Evolutionary conservation across 2,797 vertebrate genomes (phyloP).

Genomic region (Sebastes matsubarae): DNA sequence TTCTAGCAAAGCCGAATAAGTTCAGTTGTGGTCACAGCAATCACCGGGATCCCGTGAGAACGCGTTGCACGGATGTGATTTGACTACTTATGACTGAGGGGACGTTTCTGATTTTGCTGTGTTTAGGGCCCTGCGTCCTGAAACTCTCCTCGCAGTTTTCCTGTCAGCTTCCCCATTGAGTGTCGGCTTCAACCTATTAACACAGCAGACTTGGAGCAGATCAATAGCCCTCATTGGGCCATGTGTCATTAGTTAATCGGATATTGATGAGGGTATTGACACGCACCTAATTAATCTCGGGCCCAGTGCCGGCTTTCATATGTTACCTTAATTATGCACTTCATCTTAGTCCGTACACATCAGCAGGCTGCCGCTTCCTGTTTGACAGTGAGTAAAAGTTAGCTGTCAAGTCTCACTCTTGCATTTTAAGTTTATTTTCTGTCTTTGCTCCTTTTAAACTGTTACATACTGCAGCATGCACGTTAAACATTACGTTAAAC

Average conservation of each 20-base stretch:
- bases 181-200: conserved; percentile 96
- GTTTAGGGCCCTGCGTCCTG: conserved; percentile 30
- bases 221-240: conserved; percentile 98
- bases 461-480: background rate
- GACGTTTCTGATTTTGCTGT: conserved; percentile 39
- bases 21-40: conserved; percentile 75
- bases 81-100: conserved; percentile 52
- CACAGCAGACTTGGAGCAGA: conserved; percentile 90
- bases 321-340: conserved; percentile 99
- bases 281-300: conserved; percentile 98
- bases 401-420: conserved; percentile 76
- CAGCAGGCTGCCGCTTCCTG: conserved; percentile 77
- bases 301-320: conserved; percentile 92
- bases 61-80: conserved; percentile 52
- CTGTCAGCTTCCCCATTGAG: conserved; percentile 90
- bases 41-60: conserved; percentile 61
- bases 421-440: conserved; percentile 8
- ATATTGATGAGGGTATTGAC: conserved; percentile 99
- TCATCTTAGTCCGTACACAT: conserved; percentile 93
- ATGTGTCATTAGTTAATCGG: conserved; percentile 99
- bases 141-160: conserved; percentile 64
- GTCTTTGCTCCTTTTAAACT: conserved; percentile 7
- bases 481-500: background rate
- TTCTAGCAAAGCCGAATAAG: conserved; percentile 64
- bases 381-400: conserved; percentile 87